These are phyloP conservation scores for Bubo blakistoni DNA, from an alignment of 2,113 vertebrate species.

Conservation along the genomic window DNA sequence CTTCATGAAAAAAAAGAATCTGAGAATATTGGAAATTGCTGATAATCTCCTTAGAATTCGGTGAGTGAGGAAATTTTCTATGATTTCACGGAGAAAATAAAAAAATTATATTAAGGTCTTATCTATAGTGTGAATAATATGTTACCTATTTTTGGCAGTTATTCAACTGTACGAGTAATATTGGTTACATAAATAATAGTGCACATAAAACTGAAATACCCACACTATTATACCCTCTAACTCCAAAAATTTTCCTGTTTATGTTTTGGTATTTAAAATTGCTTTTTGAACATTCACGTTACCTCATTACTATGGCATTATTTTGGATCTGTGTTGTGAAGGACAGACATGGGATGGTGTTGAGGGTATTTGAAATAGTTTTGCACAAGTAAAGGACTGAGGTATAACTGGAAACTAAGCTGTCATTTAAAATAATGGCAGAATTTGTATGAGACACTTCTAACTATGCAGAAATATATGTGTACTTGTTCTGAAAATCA, in stretches of 20 bases:
- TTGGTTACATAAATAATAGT: neutral
- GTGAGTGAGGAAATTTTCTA: neutral
- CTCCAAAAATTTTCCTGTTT: neutral
- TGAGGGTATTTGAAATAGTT: neutral
- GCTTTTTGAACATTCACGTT: neutral
- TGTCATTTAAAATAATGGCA: neutral
- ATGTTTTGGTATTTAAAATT: neutral
- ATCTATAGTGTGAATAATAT: neutral
- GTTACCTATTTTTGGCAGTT: neutral
- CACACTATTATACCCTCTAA: neutral
- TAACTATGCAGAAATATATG: neutral
- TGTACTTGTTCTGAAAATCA: neutral
- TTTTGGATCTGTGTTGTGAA: neutral
- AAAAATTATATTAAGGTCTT: neutral
- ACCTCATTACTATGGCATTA: neutral
- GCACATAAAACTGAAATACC: neutral
- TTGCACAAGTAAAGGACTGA: neutral
- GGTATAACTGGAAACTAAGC: neutral
- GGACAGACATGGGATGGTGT: neutral
- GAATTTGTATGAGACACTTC: neutral
- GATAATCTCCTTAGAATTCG: neutral
- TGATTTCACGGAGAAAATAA: neutral
- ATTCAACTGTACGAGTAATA: neutral
- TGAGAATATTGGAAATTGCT: neutral
- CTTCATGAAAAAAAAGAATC: neutral